phyloP scores from a whole-genome alignment of 2,888 invertebrate species.

The Eilema griseolum region DNA sequence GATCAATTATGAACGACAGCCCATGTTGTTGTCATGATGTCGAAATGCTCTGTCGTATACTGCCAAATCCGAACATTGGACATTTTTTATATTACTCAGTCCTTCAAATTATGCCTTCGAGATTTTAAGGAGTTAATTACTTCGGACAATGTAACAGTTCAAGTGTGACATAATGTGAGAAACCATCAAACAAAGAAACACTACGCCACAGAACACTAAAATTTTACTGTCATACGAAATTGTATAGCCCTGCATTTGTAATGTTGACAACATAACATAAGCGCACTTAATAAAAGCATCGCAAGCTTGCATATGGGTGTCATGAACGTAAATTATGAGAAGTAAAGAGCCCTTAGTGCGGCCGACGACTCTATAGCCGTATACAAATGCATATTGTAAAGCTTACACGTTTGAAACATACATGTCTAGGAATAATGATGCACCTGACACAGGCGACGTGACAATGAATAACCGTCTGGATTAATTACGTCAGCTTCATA shows the following conservation, averaged over 20 bases:
- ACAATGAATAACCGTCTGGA: conserved; percentile 72
- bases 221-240: not conserved
- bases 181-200: not conserved
- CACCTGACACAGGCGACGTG: conserved; percentile 65
- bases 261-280: not conserved
- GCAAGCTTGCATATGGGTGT: conserved; percentile 38
- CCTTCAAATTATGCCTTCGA: not conserved
- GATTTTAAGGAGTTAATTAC: not conserved
- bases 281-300: conserved; percentile 29
- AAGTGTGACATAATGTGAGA: not conserved
- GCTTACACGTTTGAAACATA: conserved; percentile 61
- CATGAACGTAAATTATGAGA: conserved; percentile 45
- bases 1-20: conserved; percentile 56
- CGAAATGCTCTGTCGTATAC: conserved; percentile 36
- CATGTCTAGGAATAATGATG: conserved; percentile 82
- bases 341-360: conserved; percentile 44
- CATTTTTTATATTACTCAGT: not conserved
- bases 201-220: not conserved
- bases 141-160: not conserved
- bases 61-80: not conserved
- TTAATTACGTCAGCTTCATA: conserved; percentile 49
- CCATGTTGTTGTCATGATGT: conserved; percentile 35
- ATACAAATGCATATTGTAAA: conserved; percentile 42
- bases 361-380: conserved; percentile 23
- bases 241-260: not conserved